Percentiles rank a stretch among this genome's conserved stretches.
Conservation (phyloP, 2,797 vertebrate genomes). For the Eremophila alpestris region DNA sequence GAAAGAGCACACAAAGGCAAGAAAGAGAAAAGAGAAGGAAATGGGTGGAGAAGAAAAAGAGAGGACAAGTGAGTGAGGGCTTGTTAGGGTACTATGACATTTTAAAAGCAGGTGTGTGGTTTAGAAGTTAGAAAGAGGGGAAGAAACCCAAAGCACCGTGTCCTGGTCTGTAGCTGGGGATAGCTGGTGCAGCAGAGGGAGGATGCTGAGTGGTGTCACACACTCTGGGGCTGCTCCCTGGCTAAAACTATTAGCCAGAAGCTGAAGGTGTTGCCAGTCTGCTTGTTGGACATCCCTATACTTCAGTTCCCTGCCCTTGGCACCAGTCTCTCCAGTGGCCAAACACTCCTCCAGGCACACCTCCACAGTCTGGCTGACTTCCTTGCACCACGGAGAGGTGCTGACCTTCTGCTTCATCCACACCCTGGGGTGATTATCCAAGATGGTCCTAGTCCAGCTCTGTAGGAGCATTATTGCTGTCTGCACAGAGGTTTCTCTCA, state of each 20-base stretch:
- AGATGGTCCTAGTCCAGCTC: neutral
- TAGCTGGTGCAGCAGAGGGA: neutral
- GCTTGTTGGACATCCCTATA: neutral
- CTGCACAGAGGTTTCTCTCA: neutral
- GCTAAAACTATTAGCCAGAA: neutral
- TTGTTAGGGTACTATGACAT: neutral
- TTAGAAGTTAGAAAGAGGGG: neutral
- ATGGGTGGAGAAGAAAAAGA: neutral
- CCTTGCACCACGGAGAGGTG: fast-evolving
- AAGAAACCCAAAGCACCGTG: neutral
- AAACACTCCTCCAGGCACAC: fast-evolving
- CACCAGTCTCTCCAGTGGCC: neutral
- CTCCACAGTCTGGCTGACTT: neutral
- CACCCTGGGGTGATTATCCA: fast-evolving
- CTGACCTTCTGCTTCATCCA: neutral
- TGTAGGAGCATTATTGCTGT: neutral
- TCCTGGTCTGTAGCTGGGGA: neutral
- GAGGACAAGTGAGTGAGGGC: fast-evolving
- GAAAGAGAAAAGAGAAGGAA: neutral
- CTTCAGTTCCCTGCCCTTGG: neutral
- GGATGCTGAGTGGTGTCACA: neutral
- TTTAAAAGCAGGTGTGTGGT: neutral
- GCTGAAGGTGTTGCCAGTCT: neutral
- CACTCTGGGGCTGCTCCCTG: neutral
- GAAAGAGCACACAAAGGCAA: neutral